Evolutionary conservation across 2,113 vertebrate genomes (phyloP), one percentile per base, ranked within the genome.

Genomic region (Corvus moneduloides): DNA sequence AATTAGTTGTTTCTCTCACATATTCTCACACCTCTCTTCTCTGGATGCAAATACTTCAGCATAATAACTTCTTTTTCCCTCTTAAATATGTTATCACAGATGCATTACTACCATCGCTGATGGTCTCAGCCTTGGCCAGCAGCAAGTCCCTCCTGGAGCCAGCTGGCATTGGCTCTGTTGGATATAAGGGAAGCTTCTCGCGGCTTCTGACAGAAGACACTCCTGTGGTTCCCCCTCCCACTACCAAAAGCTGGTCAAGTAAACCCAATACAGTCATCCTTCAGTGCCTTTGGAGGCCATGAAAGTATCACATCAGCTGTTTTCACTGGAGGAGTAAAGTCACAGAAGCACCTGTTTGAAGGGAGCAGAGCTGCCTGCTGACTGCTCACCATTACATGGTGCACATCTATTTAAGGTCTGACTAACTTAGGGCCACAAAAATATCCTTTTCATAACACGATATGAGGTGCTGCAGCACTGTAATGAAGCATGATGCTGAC

Each of bases 51-150:
- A 56, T 72, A 41, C 6, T 43, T 55, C n/a, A 41, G 75, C 26
- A 30, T 13, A 55, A 35, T 48, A 79, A 10, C n/a, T 48, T 74
- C 3, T 49, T 63, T 43, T 41, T 21, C 39, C 23, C 33, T 30
- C 30, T 64, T 43, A 56, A 64, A 43, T 15, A 32, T 8, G 7
- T 49, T 72, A 26, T 41, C n/a, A 35, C 6, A 48, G 20, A 48
- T 2, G 5, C 10, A 18, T 63, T 71, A 5, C 7, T 71, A 20
- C 48, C 13, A 55, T 32, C 0, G 1, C 8, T 63, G 41, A 26
- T 63, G 11, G 56, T 21, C 41, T 79, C 43, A 30, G 85, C 15
- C 24, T 64, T 64, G 21, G 49, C 58, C 43, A 49, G 41, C 23
- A 24, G 41, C 6, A 3, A 24, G 9, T 35, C 7, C 20, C 43